Evolutionary conservation across 2,113 vertebrate species (phyloP), one percentile per base, ranked within the genome.

Genomic region (Corythoichthys haematopterus): DNA sequence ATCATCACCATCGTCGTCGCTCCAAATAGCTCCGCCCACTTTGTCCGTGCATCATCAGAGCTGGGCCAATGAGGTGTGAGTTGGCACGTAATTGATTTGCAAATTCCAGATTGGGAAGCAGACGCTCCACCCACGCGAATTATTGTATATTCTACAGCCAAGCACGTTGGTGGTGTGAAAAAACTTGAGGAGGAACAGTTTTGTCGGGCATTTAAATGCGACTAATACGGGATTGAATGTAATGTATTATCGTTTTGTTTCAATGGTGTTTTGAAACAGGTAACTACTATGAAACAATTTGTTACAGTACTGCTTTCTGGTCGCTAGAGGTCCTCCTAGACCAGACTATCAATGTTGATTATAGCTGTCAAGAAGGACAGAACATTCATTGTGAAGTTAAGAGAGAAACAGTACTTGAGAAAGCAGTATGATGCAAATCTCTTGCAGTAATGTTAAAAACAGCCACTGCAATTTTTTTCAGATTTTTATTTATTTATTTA

Each of bases 21-120:
- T 45, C 36, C 52, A 16, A 40, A 11, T 76, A 60, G 16, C 74
- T 65, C 74, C 74, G 45, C 66, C 35, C 51, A 46, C 46, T 40
- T 64, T 64, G 50, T 56, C 74, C 45, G 60, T 48, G 13, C 61
- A 69, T 36, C 56, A 15, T 38, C 45, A 10, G 35, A 1, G 57
- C 70, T 51, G 45, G 33, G 15, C 83, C 88, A 85, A 87, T 85
- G 76, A 72, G 71, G 2, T 36, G 77, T 72, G 37, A 68, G 75
- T 71, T 75, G 62, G 66, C 66, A 78, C 74, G 68, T 78, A 81
- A 83, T 77, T 83, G 76, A 76, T 79, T 71, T 66, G 57, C 70
- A 70, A 81, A 11, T 74, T 75, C 12, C 36, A 61, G 64, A n/a
- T 65, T 57, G 50, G 11, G 53, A 50, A 60, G 5, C 33, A 20